Evolutionary conservation across 2,113 vertebrate species (phyloP).

Genomic region (Pantherophis guttatus): DNA sequence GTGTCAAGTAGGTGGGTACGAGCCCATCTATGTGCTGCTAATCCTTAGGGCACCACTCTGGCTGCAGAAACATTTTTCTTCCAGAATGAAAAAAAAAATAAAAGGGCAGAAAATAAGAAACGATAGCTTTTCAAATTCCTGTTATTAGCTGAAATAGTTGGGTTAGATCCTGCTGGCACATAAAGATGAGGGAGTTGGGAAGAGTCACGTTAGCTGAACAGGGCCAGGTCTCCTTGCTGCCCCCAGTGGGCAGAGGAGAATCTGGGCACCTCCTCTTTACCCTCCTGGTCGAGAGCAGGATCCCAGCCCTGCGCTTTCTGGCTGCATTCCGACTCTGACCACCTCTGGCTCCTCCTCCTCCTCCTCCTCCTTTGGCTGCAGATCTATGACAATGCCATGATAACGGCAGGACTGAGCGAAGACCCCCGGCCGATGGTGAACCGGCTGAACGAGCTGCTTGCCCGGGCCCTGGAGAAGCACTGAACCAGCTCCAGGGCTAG

Average conservation of each 20-base stretch:
- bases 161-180: not conserved
- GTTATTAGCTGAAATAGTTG: not conserved
- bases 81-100: not conserved
- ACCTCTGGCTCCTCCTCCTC: not conserved
- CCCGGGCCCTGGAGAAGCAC: constrained; percentile 84
- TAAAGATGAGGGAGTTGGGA: not conserved
- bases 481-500: constrained; percentile 66
- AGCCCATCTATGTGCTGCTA: not conserved
- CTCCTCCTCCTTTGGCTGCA: constrained; percentile 52
- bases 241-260: not conserved
- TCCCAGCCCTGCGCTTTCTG: not conserved
- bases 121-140: not conserved
- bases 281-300: not conserved
- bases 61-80: not conserved
- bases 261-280: too few relatives aligned
- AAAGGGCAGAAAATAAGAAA: not conserved
- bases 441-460: constrained; percentile 86
- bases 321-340: rapidly evolving
- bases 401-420: constrained; percentile 88
- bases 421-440: constrained; percentile 92
- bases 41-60: not conserved
- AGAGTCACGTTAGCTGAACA: not conserved
- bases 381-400: constrained; percentile 99
- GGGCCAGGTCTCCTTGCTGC: not conserved
- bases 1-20: not conserved